These are phyloP conservation scores for Dryobota labecula DNA, from an alignment of 2,888 invertebrate species.

Conservation along the genomic window DNA sequence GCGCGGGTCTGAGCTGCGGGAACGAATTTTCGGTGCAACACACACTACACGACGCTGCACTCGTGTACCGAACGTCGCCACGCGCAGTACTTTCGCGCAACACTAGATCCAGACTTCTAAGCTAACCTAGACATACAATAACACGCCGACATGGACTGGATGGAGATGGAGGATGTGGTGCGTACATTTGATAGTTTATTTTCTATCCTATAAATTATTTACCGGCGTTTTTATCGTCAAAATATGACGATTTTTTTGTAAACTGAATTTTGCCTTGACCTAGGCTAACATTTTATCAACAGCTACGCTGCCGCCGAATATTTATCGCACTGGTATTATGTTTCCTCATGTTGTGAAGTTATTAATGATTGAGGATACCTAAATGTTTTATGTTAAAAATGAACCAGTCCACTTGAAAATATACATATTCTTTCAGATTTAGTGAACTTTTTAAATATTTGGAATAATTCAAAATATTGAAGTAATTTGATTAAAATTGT, in stretches of 20 bases:
- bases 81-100: constrained; percentile 86
- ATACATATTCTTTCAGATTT: not conserved
- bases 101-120: constrained; percentile 79
- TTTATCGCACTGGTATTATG: constrained; percentile 70
- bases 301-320: constrained; percentile 72
- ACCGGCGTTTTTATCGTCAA: constrained; percentile 17
- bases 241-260: constrained; percentile 60
- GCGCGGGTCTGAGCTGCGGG: constrained; percentile 81
- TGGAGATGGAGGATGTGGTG: constrained; percentile 88
- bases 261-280: constrained; percentile 84
- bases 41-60: constrained; percentile 87
- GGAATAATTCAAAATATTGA: constrained; percentile 10
- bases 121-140: constrained; percentile 80
- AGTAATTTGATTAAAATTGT: constrained; percentile 23
- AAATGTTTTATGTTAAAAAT: constrained; percentile 4
- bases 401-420: not conserved
- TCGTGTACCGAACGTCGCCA: constrained; percentile 89
- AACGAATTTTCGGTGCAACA: constrained; percentile 90
- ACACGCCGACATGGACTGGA: constrained; percentile 88
- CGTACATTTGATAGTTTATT: constrained; percentile 74
- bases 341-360: constrained; percentile 60
- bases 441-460: not conserved
- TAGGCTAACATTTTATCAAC: constrained; percentile 88
- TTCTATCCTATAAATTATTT: constrained; percentile 28
- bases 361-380: constrained; percentile 15